phyloP scores from a whole-genome alignment of 2,113 vertebrate species.

The Motacilla tschutschensis region DNA sequence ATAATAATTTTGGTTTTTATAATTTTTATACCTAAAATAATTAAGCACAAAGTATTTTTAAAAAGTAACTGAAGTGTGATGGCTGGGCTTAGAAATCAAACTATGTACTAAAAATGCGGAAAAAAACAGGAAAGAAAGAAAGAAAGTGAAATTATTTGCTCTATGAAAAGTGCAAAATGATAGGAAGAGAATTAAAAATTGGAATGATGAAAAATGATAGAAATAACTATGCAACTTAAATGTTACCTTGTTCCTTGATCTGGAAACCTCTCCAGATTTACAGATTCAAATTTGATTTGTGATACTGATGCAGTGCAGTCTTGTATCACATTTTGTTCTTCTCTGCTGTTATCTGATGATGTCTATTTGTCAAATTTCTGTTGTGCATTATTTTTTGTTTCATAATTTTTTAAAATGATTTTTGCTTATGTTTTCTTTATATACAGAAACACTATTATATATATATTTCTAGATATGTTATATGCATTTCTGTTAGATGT shows the following conservation, averaged over 20 bases:
- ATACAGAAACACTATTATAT: background rate
- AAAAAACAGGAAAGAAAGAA: background rate
- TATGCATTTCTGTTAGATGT: no score
- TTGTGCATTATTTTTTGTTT: background rate
- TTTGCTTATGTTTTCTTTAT: background rate
- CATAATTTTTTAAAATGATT: background rate
- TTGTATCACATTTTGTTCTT: background rate
- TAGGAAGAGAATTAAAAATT: background rate
- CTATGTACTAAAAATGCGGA: background rate
- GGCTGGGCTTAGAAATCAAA: background rate
- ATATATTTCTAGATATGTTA: background rate
- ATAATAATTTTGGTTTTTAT: background rate
- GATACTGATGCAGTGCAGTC: background rate
- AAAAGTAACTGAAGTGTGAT: background rate
- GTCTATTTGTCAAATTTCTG: background rate
- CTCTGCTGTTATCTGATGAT: background rate
- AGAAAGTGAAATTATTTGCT: background rate
- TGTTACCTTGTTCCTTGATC: background rate
- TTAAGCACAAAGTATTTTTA: background rate
- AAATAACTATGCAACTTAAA: background rate
- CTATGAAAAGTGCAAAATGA: background rate
- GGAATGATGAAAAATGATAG: background rate
- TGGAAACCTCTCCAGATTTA: background rate
- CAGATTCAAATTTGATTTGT: background rate
- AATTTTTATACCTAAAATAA: background rate